Percentiles rank a stretch among this genome's conserved stretches.
These are phyloP conservation scores for Ectropis crepuscularia DNA, from an alignment of 2,888 invertebrate species.

Conservation along the genomic window DNA sequence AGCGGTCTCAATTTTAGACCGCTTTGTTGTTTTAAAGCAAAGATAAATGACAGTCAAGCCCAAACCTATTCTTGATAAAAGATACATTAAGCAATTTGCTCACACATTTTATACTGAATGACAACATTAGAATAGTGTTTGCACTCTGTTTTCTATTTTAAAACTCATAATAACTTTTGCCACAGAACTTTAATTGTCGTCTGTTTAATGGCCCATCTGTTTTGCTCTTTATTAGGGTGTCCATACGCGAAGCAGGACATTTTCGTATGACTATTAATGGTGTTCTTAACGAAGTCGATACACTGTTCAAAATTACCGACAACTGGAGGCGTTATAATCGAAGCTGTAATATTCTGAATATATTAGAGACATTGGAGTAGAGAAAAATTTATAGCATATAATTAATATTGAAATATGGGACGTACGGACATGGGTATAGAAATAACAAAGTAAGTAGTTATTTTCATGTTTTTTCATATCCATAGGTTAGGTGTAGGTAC, in stretches of 20 bases:
- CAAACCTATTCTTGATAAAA: too few species aligned
- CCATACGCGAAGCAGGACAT: conserved; percentile 38
- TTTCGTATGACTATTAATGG: conserved; percentile 37
- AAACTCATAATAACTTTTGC: too few species aligned
- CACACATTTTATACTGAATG: too few species aligned
- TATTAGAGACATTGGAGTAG: conserved; percentile 6
- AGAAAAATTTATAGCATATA: neutral
- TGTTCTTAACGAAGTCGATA: conserved; percentile 35
- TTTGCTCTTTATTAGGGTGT: conserved; percentile 43
- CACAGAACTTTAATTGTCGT: neutral
- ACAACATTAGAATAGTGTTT: too few species aligned
- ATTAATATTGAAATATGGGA: neutral
- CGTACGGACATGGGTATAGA: neutral
- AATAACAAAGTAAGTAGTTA: too few species aligned
- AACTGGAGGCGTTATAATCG: conserved; percentile 25
- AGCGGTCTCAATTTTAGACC: too few species aligned
- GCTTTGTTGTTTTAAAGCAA: too few species aligned
- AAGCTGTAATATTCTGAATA: conserved; percentile 20
- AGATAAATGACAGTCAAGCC: too few species aligned
- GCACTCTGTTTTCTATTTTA: too few species aligned
- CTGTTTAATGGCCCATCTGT: conserved; percentile 32
- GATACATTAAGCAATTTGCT: too few species aligned
- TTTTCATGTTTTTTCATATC: too few species aligned
- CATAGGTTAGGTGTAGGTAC: too few species aligned
- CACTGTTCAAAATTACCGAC: conserved; percentile 33